Evolutionary conservation across 2,797 vertebrate species (phyloP).

Genomic region (Gallirallus australis): DNA sequence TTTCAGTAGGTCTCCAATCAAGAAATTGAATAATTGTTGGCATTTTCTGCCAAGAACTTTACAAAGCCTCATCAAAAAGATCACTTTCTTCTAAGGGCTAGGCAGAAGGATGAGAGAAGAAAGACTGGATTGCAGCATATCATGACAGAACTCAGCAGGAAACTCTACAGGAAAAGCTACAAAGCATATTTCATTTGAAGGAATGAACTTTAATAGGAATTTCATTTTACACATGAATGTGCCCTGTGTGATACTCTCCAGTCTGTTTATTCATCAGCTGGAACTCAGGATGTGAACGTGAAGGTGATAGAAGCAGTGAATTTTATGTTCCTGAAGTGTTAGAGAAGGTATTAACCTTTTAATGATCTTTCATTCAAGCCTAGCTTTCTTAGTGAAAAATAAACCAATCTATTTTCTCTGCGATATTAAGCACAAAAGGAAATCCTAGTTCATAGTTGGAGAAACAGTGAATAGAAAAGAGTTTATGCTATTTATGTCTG

Average conservation of each 20-base stretch:
- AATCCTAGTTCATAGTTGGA: neutral
- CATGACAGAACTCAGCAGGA: conserved; percentile 69
- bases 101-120: conserved; percentile 34
- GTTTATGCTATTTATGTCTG: neutral
- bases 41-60: conserved; percentile 39
- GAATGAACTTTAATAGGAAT: conserved; percentile 70
- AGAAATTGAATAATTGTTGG: neutral
- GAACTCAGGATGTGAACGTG: conserved; percentile 37
- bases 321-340: conserved; percentile 29
- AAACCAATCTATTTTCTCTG: neutral
- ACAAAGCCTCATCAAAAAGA: conserved; percentile 29
- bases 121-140: conserved; percentile 39
- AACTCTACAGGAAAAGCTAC: conserved; percentile 42
- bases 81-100: conserved; percentile 1
- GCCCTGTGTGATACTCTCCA: conserved; percentile 64
- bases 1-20: neutral
- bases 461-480: neutral
- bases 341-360: conserved; percentile 57
- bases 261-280: conserved; percentile 72
- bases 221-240: conserved; percentile 65
- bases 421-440: neutral
- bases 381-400: conserved; percentile 17
- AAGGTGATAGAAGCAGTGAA: conserved; percentile 44
- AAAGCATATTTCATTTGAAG: conserved; percentile 64
- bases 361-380: conserved; percentile 28